These are phyloP conservation scores for Apogon talboti DNA, from an alignment of 2,797 vertebrate species.

Conservation along the genomic window DNA sequence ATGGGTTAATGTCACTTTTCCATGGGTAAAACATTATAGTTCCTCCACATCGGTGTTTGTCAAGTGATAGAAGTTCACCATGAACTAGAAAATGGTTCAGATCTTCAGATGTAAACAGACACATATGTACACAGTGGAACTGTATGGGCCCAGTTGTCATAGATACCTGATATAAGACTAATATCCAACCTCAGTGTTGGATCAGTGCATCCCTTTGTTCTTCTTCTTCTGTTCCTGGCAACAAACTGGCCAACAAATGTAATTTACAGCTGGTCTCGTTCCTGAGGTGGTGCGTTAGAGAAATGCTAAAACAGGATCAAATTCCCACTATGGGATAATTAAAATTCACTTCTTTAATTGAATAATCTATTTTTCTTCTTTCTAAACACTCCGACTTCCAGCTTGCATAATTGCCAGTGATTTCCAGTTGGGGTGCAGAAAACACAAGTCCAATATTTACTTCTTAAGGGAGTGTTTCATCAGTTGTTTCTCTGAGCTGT, in stretches of 20 bases:
- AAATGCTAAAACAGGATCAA: constrained; percentile 26
- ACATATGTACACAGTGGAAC: no score
- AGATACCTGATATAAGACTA: no score
- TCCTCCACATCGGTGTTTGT: no score
- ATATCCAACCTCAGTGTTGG: no score
- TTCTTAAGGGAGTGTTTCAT: constrained; percentile 35
- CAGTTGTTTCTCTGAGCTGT: constrained; percentile 11
- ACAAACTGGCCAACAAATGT: background rate
- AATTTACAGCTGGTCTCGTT: constrained; percentile 1
- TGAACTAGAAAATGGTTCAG: no score
- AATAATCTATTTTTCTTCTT: constrained; percentile 41
- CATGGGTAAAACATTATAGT: no score
- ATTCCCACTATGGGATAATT: constrained; percentile 36
- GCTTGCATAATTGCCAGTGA: constrained; percentile 37
- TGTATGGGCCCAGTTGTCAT: no score
- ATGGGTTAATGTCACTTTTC: no score
- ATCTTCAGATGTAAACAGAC: no score
- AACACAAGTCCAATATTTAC: constrained; percentile 33
- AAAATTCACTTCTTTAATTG: constrained; percentile 36
- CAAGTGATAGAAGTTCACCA: no score
- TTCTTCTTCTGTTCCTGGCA: background rate
- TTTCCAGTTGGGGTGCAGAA: constrained; percentile 47
- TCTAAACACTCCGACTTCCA: constrained; percentile 36
- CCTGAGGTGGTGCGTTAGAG: constrained; percentile 23
- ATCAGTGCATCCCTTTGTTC: no score